These are phyloP conservation scores for Acrobasis suavella DNA, from an alignment of 2,888 invertebrate species.

Conservation along the genomic window DNA sequence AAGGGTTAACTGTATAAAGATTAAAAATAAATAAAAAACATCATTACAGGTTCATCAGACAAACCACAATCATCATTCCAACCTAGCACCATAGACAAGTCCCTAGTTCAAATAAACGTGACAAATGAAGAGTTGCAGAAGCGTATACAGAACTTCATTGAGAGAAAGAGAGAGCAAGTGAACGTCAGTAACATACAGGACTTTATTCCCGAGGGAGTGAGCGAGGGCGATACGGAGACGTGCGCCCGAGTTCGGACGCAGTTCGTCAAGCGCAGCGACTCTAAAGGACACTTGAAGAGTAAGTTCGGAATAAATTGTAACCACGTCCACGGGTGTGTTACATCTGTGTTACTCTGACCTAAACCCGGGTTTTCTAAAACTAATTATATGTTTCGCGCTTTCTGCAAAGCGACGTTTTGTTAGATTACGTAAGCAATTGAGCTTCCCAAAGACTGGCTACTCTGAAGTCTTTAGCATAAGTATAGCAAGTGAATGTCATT, in stretches of 20 bases:
- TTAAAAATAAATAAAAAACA: not conserved
- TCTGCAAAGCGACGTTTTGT: no score
- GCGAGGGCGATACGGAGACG: constrained; percentile 74
- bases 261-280: constrained; percentile 86
- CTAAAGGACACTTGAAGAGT: constrained; percentile 92
- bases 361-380: no score
- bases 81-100: constrained; percentile 49
- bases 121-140: constrained; percentile 84
- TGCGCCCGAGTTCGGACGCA: constrained; percentile 91
- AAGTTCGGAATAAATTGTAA: constrained; percentile 34
- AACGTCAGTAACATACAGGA: constrained; percentile 89
- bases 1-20: no score
- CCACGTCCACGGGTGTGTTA: no score
- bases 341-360: no score
- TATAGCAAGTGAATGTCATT: constrained; percentile 63
- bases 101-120: constrained; percentile 86
- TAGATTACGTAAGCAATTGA: no score
- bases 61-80: constrained; percentile 33
- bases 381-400: no score
- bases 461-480: no score
- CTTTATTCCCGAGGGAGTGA: constrained; percentile 81
- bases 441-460: no score
- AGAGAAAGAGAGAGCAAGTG: constrained; percentile 87
- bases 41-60: constrained; percentile 32
- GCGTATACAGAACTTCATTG: constrained; percentile 88